Conservation (phyloP, 2,797 vertebrate genomes). For the Fistularia commersonii region DNA sequence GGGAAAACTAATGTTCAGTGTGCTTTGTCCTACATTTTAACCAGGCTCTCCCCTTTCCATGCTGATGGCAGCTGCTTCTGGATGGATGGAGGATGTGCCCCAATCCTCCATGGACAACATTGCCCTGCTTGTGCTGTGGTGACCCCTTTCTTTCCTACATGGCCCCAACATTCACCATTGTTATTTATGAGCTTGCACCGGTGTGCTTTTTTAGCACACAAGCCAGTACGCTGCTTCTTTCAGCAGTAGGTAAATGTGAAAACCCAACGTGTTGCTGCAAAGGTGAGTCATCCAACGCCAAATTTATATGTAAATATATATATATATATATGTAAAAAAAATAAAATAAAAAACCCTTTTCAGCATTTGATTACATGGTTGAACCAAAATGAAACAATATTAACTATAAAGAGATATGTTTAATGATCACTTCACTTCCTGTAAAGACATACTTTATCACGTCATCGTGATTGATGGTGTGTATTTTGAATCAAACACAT, state of each 20-base stretch:
- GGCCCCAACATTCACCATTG: slow-evolving; percentile 52
- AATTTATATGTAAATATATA: neutral
- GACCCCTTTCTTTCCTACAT: slow-evolving; percentile 69
- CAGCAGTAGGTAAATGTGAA: slow-evolving; percentile 39
- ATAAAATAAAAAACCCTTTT: too few relatives aligned
- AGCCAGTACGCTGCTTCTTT: slow-evolving; percentile 59
- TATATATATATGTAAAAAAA: too few relatives aligned
- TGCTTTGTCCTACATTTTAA: slow-evolving; percentile 64
- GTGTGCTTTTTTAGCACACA: slow-evolving; percentile 53
- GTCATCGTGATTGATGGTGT: too few relatives aligned
- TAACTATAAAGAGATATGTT: too few relatives aligned
- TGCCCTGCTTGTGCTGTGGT: slow-evolving; percentile 70
- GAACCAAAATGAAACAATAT: too few relatives aligned
- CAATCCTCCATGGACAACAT: slow-evolving; percentile 61
- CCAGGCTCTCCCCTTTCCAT: slow-evolving; percentile 44
- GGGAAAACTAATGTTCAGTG: slow-evolving; percentile 54
- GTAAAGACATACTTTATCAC: too few relatives aligned
- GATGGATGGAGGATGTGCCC: slow-evolving; percentile 39
- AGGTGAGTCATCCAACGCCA: slow-evolving; percentile 31
- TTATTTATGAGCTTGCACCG: slow-evolving; percentile 73
- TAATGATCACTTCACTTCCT: too few relatives aligned
- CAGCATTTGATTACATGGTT: too few relatives aligned
- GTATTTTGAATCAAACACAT: too few relatives aligned
- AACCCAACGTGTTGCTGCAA: slow-evolving; percentile 17
- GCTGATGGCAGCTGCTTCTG: slow-evolving; percentile 64